Base-by-base conservation (phyloP, 2,888 invertebrate species). In the Oscheius sp. region DNA sequence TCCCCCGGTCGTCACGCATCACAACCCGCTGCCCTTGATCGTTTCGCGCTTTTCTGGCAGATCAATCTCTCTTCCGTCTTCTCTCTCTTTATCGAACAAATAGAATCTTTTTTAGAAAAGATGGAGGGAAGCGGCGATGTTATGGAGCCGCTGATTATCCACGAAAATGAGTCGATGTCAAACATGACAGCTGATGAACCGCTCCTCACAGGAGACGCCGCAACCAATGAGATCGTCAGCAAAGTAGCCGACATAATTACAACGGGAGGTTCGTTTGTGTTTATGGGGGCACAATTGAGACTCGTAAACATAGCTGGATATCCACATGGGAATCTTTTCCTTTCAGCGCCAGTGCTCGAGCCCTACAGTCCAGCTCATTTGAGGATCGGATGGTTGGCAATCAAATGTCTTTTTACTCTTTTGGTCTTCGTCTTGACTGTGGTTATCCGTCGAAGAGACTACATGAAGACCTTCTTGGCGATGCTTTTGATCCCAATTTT, bases 381-480 rank as follows among this genome's bases (percentile, higher is more conserved):
- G 42, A 73, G 72, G 10, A 73, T 77, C 52, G 73, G 70, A 3
- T 46, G 70, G 10, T 66, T 77, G 31, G 61, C 70, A 0, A 53
- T 72, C 69, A 77, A 77, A 53, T 75, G 74, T 29, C 10, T 77
- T 8, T 65, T 77, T 15, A 67, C 74, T 46, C 69, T 77, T 20
- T 69, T 77, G 4, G 37, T 75, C 0, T 57, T 71, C 68, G 68
- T 68, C 4, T 17, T 77, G 0, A 68, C 74, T 0, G 70, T 70
- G 58, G 72, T 72, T 0, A 72, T 75, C 37, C 69, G 74, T n/a
- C 37, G 50, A 29, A 25, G 73, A 23, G 77, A 77, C 39, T 77
- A 69, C 69, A 61, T 77, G 50, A 74, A 75, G 37, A 33, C 66
- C 33, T 75, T 77, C 46, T 74, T 72, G 5, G 25, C 75, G 5